Base-by-base conservation (phyloP, 2,113 vertebrate genomes). In the Delphinus delphis region DNA sequence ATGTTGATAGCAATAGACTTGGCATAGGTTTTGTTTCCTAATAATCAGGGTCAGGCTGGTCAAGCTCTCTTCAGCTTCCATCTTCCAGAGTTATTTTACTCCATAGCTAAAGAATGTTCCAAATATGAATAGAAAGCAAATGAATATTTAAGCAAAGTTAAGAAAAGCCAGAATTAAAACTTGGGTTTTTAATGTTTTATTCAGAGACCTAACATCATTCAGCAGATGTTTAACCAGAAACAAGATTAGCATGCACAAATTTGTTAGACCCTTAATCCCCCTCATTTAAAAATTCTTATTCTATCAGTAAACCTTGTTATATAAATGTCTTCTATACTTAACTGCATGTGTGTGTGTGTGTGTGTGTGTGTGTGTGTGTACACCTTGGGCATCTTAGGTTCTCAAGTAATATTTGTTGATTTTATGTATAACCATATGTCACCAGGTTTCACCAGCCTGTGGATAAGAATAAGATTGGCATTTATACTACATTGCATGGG, bases 361-460 rank as follows among this genome's bases (percentile, higher is more conserved):
- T 9, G 8, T 44, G 6, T 21, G 36, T 36, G 6, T 55, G 6
- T 55, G 1, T 28, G 23, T 21, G 3, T 53, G 3, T 7, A 6
- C 20, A 41, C 28, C 13, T 80, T 83, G 33, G 71, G 21, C 14
- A 88, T 79, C 36, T 76, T 95, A 91, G 26, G 1, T 44, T 94
- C 26, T 95, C 50, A 93, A 55, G 41, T 85, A 92, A 87, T 90
- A 41, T 55, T 87, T 87, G 63, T 90, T 68, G 26, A 90, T 90
- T 82, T 80, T 88, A 60, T 73, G 6, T 65, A 33, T 41, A 86
- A 63, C 28, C 36, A 58, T 89, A 83, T 82, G 20, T 15, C 31
- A 71, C 17, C 18, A 89, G 58, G 44, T 88, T 90, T 65, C 58
- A 67, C 18, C 8, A 92, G 31, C n/a, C 70, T 92, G 6, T 87